Evolutionary conservation across 2,888 invertebrate species (phyloP), one percentile per base, ranked within the genome.

Genomic region (Drosophila neotestacea): DNA sequence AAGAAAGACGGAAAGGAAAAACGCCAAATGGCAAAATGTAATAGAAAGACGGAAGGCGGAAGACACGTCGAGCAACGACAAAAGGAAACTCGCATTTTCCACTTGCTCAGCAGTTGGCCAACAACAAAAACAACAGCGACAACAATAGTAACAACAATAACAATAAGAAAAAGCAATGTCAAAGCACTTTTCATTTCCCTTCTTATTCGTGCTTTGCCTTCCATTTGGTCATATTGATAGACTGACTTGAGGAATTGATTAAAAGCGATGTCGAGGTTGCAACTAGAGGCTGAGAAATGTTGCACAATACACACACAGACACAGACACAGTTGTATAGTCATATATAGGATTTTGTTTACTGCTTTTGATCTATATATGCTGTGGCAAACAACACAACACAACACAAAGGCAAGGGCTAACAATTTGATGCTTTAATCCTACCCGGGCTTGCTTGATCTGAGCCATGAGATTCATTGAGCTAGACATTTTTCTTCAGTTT

Each of bases 341-440:
- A 36, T 13, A 34, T 16, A 50, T 34, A 6, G 16, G 42, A 48
- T 32, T 27, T 42, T 55, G 55, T 56, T 62, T 51, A 61, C 47
- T 50, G 52, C 77, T 65, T 70, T 77, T 56, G 76, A 70, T 70
- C 65, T 63, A 69, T 70, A 44, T 54, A 48, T 38, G 32, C 32
- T 65, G 50, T 59, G 50, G 51, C 32, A 52, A 11, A 22, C 22
- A 22, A 22, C 22, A 22, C 22, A 22, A 22, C 22, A 3, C 11
- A 38, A 36, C 39, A 48, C 44, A 54, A 54, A 54, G 65, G 54
- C 38, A 59, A 59, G 52, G 70, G 67, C 75, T 69, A 80, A 85
- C 86, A 85, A 85, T 83, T 83, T 88, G 88, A 85, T 70, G 84
- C 84, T 76, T 80, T 85, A 85, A 88, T 85, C 88, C 83, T 59